Evolutionary conservation across 2,113 vertebrate species (phyloP).

Genomic region (Trematomus loennbergii): DNA sequence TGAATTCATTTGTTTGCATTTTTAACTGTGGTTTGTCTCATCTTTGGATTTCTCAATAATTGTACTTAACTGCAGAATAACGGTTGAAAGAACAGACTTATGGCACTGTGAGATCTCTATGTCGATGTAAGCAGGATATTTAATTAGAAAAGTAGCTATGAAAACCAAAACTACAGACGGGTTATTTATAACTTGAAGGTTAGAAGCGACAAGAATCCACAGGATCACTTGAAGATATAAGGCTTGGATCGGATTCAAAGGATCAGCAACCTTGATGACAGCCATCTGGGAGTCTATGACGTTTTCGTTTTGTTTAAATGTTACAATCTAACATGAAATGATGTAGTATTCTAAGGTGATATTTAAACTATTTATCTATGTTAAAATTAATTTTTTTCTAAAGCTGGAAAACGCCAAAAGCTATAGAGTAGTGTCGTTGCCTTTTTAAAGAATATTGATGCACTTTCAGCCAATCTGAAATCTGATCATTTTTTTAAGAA

Average conservation of each 20-base stretch:
- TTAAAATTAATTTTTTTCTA: conserved; percentile 10
- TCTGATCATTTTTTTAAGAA: not conserved
- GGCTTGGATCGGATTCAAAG: conserved; percentile 15
- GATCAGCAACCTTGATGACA: conserved; percentile 15
- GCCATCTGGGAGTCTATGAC: conserved; percentile 11
- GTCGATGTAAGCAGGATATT: not conserved
- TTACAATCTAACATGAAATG: conserved; percentile 2
- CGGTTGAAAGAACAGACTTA: not conserved
- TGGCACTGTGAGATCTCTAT: not conserved
- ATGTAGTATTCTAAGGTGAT: not conserved
- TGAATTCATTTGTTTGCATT: conserved; percentile 13
- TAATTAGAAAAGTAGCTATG: not conserved
- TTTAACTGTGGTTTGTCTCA: conserved; percentile 12
- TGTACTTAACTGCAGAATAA: not conserved
- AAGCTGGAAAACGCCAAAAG: not conserved
- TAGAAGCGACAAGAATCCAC: not conserved
- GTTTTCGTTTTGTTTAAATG: conserved; percentile 10
- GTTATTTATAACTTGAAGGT: not conserved
- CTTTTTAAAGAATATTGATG: not conserved
- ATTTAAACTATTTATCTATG: not conserved
- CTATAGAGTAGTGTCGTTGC: not conserved
- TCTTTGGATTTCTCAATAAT: conserved; percentile 23
- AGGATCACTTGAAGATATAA: not conserved
- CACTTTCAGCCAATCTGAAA: not conserved
- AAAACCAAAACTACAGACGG: conserved; percentile 8